phyloP scores from a whole-genome alignment of 92 coral and sea anemone species.

The Anthopleura xanthogrammica region DNA sequence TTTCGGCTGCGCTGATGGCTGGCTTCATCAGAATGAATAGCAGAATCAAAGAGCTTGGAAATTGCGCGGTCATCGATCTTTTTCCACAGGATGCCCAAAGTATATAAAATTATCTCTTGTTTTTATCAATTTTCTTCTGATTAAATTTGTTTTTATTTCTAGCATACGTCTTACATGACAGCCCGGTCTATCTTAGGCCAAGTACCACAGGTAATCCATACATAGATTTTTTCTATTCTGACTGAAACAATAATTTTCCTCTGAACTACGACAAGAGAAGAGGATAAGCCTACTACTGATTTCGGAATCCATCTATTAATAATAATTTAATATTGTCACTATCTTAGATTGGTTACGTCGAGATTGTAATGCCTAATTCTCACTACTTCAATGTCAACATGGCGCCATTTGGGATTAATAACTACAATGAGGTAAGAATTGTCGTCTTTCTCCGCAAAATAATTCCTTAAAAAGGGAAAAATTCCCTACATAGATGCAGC shows the following conservation, averaged over 20 bases:
- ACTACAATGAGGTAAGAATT: conserved; percentile 65
- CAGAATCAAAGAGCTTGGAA: background rate
- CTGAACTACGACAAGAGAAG: too few relatives aligned
- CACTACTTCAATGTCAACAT: conserved; percentile 79
- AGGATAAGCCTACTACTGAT: too few relatives aligned
- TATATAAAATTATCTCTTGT: too few relatives aligned
- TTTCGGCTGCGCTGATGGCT: too few relatives aligned
- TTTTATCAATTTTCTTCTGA: background rate
- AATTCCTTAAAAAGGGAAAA: too few relatives aligned
- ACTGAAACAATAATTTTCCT: background rate
- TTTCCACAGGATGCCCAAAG: background rate
- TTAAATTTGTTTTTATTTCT: background rate
- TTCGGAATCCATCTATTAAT: background rate
- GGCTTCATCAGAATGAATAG: too few relatives aligned
- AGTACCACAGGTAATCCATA: conserved; percentile 51
- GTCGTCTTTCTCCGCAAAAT: background rate
- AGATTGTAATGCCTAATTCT: conserved; percentile 68
- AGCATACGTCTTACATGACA: conserved; percentile 55
- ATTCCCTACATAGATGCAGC: too few relatives aligned
- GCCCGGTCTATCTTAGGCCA: conserved; percentile 43
- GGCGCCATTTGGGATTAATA: conserved; percentile 74
- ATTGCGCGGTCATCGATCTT: background rate
- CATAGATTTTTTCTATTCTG: background rate
- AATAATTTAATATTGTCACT: background rate
- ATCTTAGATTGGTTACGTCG: conserved; percentile 58